Evolutionary conservation across 2,888 invertebrate genomes (phyloP).

Genomic region (Sarcophaga variegata): DNA sequence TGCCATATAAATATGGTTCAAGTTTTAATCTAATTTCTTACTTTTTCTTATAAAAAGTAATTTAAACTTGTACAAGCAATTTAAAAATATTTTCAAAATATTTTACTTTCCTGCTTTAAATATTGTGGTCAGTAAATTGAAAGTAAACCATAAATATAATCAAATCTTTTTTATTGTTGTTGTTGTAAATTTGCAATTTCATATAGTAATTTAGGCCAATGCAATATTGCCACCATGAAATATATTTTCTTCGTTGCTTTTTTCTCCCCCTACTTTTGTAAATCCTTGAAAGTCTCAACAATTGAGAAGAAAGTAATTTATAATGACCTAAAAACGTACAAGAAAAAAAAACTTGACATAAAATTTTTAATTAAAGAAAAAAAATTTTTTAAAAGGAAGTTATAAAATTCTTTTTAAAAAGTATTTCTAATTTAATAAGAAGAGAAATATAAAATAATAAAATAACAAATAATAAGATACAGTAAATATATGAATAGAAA

Average conservation of each 20-base stretch:
- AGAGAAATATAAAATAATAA: background rate
- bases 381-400: background rate
- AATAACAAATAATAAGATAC: too few relatives aligned
- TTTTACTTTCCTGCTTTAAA: background rate
- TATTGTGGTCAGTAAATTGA: background rate
- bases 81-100: background rate
- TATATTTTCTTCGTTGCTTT: constrained; percentile 3
- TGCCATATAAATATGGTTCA: too few relatives aligned
- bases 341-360: background rate
- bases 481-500: too few relatives aligned
- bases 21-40: too few relatives aligned
- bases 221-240: constrained; percentile 14
- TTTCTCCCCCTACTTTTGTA: background rate
- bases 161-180: background rate
- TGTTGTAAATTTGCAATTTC: background rate
- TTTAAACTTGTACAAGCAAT: too few relatives aligned
- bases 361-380: background rate
- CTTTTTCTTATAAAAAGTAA: too few relatives aligned
- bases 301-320: constrained; percentile 3
- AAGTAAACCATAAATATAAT: background rate
- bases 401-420: background rate
- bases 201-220: constrained; percentile 40
- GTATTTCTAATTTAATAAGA: background rate
- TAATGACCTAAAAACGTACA: background rate
- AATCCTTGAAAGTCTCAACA: constrained; percentile 39